Evolutionary conservation across 2,797 vertebrate species (phyloP).

Genomic region (Ptychadena robeensis): DNA sequence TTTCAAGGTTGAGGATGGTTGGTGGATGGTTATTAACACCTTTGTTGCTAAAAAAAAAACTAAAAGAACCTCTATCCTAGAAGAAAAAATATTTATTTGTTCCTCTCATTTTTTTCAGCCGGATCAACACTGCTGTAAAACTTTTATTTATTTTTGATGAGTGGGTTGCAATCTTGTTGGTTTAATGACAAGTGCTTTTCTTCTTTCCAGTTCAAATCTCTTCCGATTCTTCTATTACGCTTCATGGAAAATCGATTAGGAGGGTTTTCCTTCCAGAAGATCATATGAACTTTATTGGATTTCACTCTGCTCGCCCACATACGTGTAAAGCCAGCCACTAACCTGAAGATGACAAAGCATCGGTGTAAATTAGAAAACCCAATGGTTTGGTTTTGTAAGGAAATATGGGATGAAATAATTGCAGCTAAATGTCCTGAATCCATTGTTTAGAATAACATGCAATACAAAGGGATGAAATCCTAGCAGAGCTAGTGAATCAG

Average conservation of each 20-base stretch:
- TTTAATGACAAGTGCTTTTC: conserved; percentile 14
- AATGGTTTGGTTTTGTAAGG: background rate
- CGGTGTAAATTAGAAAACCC: background rate
- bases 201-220: conserved; percentile 11
- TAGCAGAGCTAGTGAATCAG: no score
- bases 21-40: conserved; percentile 8
- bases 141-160: conserved; percentile 34
- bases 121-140: conserved; percentile 18
- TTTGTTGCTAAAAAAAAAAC: conserved; percentile 20
- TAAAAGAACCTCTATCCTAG: conserved; percentile 4
- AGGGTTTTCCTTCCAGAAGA: conserved; percentile 23
- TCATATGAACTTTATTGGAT: conserved; percentile 18
- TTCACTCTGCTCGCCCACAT: conserved; percentile 6
- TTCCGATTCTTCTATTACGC: conserved; percentile 15
- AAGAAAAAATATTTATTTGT: conserved; percentile 18
- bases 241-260: conserved; percentile 30
- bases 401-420: background rate
- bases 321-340: background rate
- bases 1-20: background rate
- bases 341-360: background rate
- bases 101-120: background rate
- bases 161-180: conserved; percentile 13
- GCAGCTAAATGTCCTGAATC: background rate
- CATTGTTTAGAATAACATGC: background rate
- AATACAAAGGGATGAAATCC: no score